Evolutionary conservation across 2,888 invertebrate species (phyloP).

Genomic region (Cheilosia impressa): DNA sequence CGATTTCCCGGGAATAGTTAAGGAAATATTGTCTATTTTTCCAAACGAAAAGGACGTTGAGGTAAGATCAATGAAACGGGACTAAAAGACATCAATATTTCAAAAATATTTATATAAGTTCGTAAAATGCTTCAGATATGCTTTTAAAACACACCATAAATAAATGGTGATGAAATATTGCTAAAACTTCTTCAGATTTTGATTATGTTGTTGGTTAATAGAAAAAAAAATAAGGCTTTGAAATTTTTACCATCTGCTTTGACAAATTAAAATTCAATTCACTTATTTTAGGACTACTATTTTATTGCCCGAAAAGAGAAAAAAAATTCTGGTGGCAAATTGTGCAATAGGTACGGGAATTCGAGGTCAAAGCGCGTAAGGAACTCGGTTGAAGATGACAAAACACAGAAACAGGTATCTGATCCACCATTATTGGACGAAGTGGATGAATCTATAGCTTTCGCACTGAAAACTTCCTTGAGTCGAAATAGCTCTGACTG

Average conservation of each 20-base stretch:
- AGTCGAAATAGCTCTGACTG: not conserved
- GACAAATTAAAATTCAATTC: too few species aligned
- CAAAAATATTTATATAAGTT: not conserved
- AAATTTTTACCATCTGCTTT: too few species aligned
- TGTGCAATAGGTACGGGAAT: not conserved
- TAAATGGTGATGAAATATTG: not conserved
- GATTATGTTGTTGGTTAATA: too few species aligned
- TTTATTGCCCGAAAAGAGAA: conserved; percentile 20
- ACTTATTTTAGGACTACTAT: not conserved
- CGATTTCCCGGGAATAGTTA: conserved; percentile 13
- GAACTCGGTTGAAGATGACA: not conserved
- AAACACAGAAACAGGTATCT: not conserved
- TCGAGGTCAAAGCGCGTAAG: conserved; percentile 1
- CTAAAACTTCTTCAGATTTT: too few species aligned
- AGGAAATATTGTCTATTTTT: conserved; percentile 1
- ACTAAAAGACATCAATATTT: not conserved
- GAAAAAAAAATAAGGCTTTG: too few species aligned
- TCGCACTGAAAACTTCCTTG: conserved; percentile 7
- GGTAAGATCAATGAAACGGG: conserved; percentile 11
- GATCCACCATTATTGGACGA: not conserved
- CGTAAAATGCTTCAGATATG: not conserved
- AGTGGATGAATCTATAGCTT: conserved; percentile 12
- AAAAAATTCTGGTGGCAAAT: conserved; percentile 10
- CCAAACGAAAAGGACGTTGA: conserved; percentile 22
- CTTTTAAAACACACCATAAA: not conserved